A percentile compares a stretch with the other conserved stretches of the same genome.
Conservation (phyloP, 2,797 vertebrate genomes). For the Falco rusticolus region DNA sequence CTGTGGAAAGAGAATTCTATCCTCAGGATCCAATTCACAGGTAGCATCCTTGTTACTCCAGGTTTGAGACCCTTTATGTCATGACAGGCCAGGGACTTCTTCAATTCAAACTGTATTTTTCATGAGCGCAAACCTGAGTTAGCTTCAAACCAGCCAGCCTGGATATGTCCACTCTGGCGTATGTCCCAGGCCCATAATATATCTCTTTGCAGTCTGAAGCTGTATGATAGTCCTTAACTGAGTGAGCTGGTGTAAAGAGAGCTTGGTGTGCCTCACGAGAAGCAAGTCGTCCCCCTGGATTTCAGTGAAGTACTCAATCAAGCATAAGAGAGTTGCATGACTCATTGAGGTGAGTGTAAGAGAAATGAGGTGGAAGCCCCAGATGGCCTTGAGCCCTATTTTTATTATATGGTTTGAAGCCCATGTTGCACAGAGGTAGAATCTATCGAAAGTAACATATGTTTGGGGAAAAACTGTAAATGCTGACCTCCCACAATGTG, state of each 20-base stretch:
- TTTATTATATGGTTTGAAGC: background rate
- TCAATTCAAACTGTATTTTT: background rate
- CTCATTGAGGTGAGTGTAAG: background rate
- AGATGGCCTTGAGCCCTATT: background rate
- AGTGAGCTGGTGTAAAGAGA: background rate
- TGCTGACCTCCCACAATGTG: background rate
- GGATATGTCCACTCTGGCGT: background rate
- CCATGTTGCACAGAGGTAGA: background rate
- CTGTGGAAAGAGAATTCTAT: background rate
- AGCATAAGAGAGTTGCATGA: background rate
- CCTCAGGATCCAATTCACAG: rapidly evolving
- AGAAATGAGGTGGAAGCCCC: background rate
- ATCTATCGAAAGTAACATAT: background rate
- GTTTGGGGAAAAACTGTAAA: background rate
- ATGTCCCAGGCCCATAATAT: background rate
- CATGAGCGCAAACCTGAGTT: background rate
- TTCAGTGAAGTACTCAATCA: background rate
- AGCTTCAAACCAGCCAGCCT: background rate
- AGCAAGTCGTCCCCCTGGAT: background rate
- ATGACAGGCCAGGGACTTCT: background rate
- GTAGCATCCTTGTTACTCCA: background rate
- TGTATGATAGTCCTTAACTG: background rate
- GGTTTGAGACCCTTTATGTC: background rate
- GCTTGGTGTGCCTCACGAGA: background rate
- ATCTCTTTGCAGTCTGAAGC: background rate